Percentiles rank a stretch among this genome's conserved stretches.
Conservation (phyloP, 1,140 invertebrate species). For the Zaprionus inermis region DNA sequence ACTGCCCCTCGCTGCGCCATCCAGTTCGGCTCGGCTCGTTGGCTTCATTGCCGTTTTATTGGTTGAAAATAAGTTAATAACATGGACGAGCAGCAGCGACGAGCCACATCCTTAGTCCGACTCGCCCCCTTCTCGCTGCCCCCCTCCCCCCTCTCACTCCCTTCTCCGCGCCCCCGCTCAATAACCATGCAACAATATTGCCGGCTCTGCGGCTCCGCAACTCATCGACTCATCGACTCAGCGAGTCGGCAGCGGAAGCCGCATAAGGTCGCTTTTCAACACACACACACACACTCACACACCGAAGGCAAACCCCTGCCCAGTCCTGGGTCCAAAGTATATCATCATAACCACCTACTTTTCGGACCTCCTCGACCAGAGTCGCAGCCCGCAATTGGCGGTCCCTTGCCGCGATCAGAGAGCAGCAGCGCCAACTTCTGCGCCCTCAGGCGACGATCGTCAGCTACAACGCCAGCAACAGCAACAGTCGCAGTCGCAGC, state of each 20-base stretch:
- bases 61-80: conserved; percentile 83
- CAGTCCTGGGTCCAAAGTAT: conserved; percentile 57
- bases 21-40: conserved; percentile 30
- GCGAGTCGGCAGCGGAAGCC: conserved; percentile 55
- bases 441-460: conserved; percentile 24
- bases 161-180: neutral
- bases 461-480: conserved; percentile 7
- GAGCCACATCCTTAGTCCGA: conserved; percentile 12
- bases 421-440: conserved; percentile 41
- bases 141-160: neutral
- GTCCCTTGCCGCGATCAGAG: conserved; percentile 28
- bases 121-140: neutral
- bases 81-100: conserved; percentile 59
- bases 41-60: conserved; percentile 80
- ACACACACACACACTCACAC: conserved; percentile 11
- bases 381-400: conserved; percentile 35
- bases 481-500: neutral
- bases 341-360: conserved; percentile 83
- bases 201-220: conserved; percentile 33
- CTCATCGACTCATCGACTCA: conserved; percentile 24
- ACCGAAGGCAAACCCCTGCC: neutral
- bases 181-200: conserved; percentile 80
- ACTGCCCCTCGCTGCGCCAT: neutral
- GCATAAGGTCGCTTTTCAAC: conserved; percentile 64
- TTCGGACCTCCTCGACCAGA: conserved; percentile 20